Percentiles rank a stretch among this genome's conserved stretches.
phyloP scores from a whole-genome alignment of 2,888 invertebrate genomes.

The Steinernema hermaphroditum region DNA sequence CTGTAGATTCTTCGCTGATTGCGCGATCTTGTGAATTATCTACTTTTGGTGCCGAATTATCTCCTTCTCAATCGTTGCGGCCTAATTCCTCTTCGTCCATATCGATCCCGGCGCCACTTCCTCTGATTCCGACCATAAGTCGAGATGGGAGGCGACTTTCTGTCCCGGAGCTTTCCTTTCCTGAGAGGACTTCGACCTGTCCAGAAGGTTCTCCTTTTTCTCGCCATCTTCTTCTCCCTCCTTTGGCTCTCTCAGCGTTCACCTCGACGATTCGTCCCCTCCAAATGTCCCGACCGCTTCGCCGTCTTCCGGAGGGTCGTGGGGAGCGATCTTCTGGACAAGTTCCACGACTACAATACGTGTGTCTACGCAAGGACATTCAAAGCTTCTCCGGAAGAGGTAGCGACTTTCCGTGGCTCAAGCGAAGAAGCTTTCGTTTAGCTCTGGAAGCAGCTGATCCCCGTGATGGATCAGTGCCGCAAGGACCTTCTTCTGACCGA shows the following conservation, averaged over 20 bases:
- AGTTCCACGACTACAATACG: slow-evolving; percentile 19
- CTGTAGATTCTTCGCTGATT: no score
- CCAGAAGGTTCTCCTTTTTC: neutral
- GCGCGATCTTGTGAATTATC: no score
- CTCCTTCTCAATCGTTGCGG: slow-evolving; percentile 1
- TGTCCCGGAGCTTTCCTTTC: no score
- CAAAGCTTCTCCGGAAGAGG: neutral
- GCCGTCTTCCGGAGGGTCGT: neutral
- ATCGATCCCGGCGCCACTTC: neutral
- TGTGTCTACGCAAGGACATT: slow-evolving; percentile 6
- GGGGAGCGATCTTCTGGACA: neutral
- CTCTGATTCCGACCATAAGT: no score
- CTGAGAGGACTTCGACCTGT: no score
- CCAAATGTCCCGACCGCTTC: neutral
- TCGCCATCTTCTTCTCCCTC: neutral
- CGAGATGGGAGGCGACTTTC: no score
- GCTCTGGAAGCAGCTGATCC: neutral
- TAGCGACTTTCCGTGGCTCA: neutral
- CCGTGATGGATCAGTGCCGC: neutral
- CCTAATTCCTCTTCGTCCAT: slow-evolving; percentile 7
- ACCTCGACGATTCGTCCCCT: neutral
- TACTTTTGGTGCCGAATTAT: no score
- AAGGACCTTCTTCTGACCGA: neutral
- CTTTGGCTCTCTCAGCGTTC: neutral
- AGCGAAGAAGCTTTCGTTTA: neutral